These are phyloP conservation scores for Archips xylosteana DNA, from an alignment of 2,888 invertebrate species.

Conservation along the genomic window DNA sequence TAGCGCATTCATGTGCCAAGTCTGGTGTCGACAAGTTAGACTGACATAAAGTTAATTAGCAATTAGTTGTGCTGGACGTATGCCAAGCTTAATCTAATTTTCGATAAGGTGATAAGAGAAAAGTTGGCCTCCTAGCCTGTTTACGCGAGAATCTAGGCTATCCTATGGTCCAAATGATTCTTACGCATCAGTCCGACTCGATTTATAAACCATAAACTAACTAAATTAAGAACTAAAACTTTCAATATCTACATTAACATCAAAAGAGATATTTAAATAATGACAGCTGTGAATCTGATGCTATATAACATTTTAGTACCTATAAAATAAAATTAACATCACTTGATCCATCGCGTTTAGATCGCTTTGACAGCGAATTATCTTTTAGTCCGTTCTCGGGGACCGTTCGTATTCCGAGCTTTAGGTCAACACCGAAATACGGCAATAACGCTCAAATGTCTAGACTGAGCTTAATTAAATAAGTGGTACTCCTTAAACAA, in stretches of 20 bases:
- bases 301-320: not conserved
- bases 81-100: conserved; percentile 29
- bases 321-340: conserved; percentile 6
- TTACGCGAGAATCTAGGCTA: conserved; percentile 31
- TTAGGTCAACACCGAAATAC: conserved; percentile 26
- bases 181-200: not conserved
- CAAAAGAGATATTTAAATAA: not conserved
- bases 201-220: not conserved
- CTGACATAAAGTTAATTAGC: conserved; percentile 31
- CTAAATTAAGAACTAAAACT: not conserved
- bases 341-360: not conserved
- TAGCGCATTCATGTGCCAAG: conserved; percentile 19
- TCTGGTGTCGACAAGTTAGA: conserved; percentile 24
- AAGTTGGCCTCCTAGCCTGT: conserved; percentile 20
- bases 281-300: not conserved
- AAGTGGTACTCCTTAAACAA: conserved; percentile 26
- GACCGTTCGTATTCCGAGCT: conserved; percentile 11
- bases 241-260: not conserved
- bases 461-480: conserved; percentile 33
- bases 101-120: conserved; percentile 30
- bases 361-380: conserved; percentile 12
- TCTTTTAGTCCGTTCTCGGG: conserved; percentile 2
- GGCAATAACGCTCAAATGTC: conserved; percentile 22
- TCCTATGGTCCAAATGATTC: conserved; percentile 30
- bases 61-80: conserved; percentile 31